Conservation (phyloP, 2,113 vertebrate genomes). For the Cichladusa arquata region DNA sequence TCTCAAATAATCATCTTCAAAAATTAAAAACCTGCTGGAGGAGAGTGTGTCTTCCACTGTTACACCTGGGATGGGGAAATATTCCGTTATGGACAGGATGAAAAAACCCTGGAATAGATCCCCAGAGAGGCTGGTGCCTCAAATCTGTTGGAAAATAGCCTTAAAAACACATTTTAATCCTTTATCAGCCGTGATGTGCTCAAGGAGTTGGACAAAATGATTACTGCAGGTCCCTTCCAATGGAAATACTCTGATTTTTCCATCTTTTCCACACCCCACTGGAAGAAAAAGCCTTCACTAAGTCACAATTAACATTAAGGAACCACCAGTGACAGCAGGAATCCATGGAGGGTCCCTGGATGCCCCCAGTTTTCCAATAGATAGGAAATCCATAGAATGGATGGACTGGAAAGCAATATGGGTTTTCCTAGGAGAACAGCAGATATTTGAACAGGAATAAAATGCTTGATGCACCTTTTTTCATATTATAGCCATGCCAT, state of each 20-base stretch:
- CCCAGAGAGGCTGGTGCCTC: background rate
- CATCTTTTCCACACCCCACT: background rate
- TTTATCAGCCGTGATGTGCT: background rate
- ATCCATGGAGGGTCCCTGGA: background rate
- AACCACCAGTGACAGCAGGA: background rate
- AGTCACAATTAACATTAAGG: background rate
- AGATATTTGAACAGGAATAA: background rate
- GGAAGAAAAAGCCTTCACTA: background rate
- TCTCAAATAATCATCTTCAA: background rate
- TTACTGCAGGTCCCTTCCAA: background rate
- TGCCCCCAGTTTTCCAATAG: background rate
- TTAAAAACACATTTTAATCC: background rate
- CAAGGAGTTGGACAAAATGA: background rate
- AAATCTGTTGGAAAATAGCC: background rate
- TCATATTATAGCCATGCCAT: rapidly evolving
- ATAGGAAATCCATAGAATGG: background rate
- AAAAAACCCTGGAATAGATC: background rate
- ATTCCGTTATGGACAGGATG: background rate
- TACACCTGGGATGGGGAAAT: background rate
- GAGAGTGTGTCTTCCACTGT: background rate
- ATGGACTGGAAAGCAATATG: background rate
- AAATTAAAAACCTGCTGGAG: background rate
- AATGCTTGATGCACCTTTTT: background rate
- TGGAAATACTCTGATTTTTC: background rate
- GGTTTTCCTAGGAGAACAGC: background rate